These are phyloP conservation scores for Paralichthys olivaceus DNA, from an alignment of 2,113 vertebrate species.

Conservation along the genomic window DNA sequence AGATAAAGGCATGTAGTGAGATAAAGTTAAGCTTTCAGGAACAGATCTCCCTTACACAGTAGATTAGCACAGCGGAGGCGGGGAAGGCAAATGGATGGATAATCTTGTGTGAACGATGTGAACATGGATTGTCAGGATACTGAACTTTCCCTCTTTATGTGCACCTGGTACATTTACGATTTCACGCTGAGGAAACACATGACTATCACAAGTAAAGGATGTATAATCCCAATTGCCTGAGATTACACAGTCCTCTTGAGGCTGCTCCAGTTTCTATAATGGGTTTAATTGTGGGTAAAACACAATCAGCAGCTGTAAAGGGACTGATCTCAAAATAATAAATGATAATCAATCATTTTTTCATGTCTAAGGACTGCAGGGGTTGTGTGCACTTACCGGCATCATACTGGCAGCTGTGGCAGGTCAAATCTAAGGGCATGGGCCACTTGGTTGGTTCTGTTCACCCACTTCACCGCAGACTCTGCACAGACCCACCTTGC, in stretches of 20 bases:
- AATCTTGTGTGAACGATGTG: not conserved
- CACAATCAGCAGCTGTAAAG: not conserved
- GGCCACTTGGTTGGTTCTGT: conserved; percentile 16
- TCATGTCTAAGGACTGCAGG: not conserved
- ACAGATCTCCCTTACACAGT: not conserved
- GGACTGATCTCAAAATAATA: not conserved
- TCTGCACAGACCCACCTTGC: conserved; percentile 47
- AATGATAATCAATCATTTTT: not conserved
- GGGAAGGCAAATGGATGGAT: not conserved
- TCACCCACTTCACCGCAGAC: conserved; percentile 32
- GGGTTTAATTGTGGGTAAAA: too few relatives aligned
- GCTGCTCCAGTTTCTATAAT: not conserved
- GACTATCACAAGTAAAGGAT: not conserved
- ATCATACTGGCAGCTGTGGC: conserved; percentile 72
- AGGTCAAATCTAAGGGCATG: conserved; percentile 65
- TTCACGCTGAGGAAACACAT: not conserved
- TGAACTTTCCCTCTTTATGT: not conserved
- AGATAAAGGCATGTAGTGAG: not conserved
- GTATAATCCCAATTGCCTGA: not conserved
- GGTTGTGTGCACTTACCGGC: conserved; percentile 67
- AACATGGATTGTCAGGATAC: not conserved
- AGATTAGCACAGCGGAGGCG: not conserved
- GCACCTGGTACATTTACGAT: not conserved
- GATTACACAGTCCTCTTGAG: too few relatives aligned
- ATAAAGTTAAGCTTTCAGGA: not conserved